phyloP scores from a whole-genome alignment of 2,113 vertebrate species.

The Mobula hypostoma region DNA sequence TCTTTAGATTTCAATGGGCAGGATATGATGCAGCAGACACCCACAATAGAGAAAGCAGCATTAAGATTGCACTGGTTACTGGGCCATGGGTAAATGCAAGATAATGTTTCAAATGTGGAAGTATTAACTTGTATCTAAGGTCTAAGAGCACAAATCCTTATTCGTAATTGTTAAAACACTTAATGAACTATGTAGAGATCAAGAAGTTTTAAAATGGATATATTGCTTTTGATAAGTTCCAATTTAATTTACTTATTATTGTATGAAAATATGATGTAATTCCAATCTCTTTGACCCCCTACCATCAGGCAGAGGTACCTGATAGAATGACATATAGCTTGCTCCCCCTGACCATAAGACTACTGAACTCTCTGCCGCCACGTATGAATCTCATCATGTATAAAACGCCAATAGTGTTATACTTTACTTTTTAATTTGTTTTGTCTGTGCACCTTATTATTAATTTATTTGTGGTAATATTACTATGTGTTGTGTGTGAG shows the following conservation, averaged over 20 bases:
- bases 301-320: no score
- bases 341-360: no score
- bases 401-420: no score
- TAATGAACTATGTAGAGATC: neutral
- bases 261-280: no score
- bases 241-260: slow-evolving; percentile 25
- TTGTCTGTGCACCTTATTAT: no score
- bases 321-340: no score
- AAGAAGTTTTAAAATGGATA: neutral
- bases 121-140: neutral
- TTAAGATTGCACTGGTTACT: neutral
- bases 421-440: no score
- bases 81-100: neutral
- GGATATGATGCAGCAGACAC: neutral
- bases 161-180: neutral
- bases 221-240: neutral
- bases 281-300: no score
- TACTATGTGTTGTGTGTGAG: no score
- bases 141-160: neutral
- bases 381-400: no score
- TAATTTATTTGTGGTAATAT: no score
- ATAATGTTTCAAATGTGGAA: neutral
- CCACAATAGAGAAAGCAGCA: neutral
- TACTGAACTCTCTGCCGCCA: no score
- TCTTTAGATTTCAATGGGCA: neutral